Conservation (phyloP, 2,113 vertebrate species). For the Rana temporaria region DNA sequence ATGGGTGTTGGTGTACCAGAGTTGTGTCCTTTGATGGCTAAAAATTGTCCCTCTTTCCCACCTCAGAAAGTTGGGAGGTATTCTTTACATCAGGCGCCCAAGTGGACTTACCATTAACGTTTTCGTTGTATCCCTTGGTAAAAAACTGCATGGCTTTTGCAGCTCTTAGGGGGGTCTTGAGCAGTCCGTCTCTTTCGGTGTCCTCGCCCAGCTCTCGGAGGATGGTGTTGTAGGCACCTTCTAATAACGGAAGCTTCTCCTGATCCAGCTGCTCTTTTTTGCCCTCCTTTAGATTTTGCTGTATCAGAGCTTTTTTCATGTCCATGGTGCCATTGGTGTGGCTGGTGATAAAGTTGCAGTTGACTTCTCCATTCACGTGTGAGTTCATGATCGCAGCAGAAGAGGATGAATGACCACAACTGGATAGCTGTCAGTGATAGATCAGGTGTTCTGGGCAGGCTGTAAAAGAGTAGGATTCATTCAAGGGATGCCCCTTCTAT, state of each 20-base stretch:
- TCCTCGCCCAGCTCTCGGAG: constrained; percentile 78
- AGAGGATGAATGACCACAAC: background rate
- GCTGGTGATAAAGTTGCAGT: constrained; percentile 59
- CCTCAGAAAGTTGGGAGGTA: no score
- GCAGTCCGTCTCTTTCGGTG: constrained; percentile 75
- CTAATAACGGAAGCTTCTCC: constrained; percentile 64
- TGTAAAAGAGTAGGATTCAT: background rate
- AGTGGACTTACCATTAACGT: constrained; percentile 70
- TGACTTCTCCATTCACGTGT: constrained; percentile 63
- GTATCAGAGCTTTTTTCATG: constrained; percentile 60
- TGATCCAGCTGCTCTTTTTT: constrained; percentile 65
- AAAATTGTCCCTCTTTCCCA: no score
- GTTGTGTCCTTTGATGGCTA: no score
- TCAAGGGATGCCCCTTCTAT: constrained; percentile 25
- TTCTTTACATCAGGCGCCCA: background rate
- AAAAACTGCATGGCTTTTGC: constrained; percentile 84
- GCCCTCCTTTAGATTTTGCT: constrained; percentile 66
- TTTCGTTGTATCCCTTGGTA: constrained; percentile 83
- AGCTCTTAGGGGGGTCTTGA: constrained; percentile 77
- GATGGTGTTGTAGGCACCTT: constrained; percentile 77
- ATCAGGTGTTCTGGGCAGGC: background rate
- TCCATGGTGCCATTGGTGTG: constrained; percentile 65
- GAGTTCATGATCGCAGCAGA: constrained; percentile 62
- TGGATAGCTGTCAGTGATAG: background rate
- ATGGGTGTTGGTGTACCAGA: no score